These are phyloP conservation scores for Hephaestus fuliginosus DNA, from an alignment of 2,797 vertebrate genomes.

Conservation along the genomic window DNA sequence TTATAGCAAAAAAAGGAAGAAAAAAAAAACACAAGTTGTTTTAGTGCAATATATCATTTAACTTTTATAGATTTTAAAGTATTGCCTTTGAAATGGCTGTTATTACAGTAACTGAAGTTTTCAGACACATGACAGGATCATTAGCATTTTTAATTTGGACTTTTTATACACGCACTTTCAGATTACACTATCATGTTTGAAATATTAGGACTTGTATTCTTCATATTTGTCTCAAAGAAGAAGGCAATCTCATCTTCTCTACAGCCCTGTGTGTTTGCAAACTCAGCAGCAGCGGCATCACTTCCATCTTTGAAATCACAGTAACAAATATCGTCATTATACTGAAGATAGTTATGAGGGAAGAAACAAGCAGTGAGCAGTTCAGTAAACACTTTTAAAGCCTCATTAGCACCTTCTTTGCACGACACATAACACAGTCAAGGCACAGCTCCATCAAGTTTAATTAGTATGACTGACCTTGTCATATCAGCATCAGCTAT, in stretches of 20 bases:
- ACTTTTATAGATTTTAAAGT: too few relatives aligned
- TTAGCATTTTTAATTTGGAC: neutral
- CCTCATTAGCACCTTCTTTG: slow-evolving; percentile 68
- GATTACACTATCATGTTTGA: neutral
- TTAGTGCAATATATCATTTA: too few relatives aligned
- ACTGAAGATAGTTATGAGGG: slow-evolving; percentile 36
- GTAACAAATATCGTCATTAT: slow-evolving; percentile 46
- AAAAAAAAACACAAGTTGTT: neutral
- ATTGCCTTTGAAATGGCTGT: too few relatives aligned
- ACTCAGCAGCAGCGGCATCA: neutral
- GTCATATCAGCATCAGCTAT: slow-evolving; percentile 12
- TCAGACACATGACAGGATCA: neutral
- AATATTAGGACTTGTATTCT: neutral
- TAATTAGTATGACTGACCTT: slow-evolving; percentile 58
- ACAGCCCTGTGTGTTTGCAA: neutral
- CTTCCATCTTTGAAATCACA: slow-evolving; percentile 19
- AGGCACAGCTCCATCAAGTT: slow-evolving; percentile 41
- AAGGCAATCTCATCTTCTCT: neutral
- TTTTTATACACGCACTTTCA: neutral
- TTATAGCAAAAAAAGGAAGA: neutral
- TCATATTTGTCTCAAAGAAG: neutral
- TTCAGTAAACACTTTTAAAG: slow-evolving; percentile 63
- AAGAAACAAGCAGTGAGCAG: slow-evolving; percentile 30
- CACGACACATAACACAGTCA: slow-evolving; percentile 36
- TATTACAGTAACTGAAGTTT: neutral